Percentiles rank a stretch among this genome's conserved stretches.
Conservation (phyloP, 2,797 vertebrate genomes). For the Oreochromis grahami region DNA sequence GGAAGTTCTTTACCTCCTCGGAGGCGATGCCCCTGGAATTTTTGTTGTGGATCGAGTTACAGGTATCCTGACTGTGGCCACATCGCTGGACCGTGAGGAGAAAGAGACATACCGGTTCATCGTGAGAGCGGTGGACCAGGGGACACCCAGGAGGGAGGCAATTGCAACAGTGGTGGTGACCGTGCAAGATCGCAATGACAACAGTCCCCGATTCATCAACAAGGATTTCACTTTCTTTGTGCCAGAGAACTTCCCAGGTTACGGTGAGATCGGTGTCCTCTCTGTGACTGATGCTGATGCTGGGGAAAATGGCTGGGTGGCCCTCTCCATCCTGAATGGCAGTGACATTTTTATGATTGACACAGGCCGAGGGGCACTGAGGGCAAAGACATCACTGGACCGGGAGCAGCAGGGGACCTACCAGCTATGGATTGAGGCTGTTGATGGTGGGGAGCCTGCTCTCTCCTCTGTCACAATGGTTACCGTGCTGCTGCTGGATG, state of each 20-base stretch:
- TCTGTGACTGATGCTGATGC: slow-evolving; percentile 93
- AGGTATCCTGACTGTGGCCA: slow-evolving; percentile 87
- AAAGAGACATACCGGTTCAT: slow-evolving; percentile 94
- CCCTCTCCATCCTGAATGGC: slow-evolving; percentile 92
- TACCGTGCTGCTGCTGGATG: slow-evolving; percentile 92
- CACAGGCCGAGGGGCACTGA: slow-evolving; percentile 89
- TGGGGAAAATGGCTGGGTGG: slow-evolving; percentile 93
- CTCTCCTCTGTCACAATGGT: slow-evolving; percentile 92
- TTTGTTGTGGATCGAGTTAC: slow-evolving; percentile 86
- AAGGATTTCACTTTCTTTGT: slow-evolving; percentile 99
- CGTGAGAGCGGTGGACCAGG: slow-evolving; percentile 89
- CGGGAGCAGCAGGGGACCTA: slow-evolving; percentile 97
- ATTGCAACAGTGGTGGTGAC: slow-evolving; percentile 89
- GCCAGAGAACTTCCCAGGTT: slow-evolving; percentile 96
- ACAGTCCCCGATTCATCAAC: slow-evolving; percentile 96
- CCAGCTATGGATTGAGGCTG: slow-evolving; percentile 90
- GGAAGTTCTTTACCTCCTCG: slow-evolving; percentile 87
- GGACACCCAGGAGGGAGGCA: slow-evolving; percentile 87
- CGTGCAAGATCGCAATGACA: slow-evolving; percentile 95
- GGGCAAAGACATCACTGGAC: slow-evolving; percentile 91
- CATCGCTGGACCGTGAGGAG: slow-evolving; percentile 92
- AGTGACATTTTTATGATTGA: slow-evolving; percentile 98
- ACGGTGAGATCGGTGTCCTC: slow-evolving; percentile 95
- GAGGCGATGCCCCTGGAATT: slow-evolving; percentile 85
- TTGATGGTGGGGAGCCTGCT: slow-evolving; percentile 89